Evolutionary conservation across 2,797 vertebrate species (phyloP).

Genomic region (Caiman crocodilus): DNA sequence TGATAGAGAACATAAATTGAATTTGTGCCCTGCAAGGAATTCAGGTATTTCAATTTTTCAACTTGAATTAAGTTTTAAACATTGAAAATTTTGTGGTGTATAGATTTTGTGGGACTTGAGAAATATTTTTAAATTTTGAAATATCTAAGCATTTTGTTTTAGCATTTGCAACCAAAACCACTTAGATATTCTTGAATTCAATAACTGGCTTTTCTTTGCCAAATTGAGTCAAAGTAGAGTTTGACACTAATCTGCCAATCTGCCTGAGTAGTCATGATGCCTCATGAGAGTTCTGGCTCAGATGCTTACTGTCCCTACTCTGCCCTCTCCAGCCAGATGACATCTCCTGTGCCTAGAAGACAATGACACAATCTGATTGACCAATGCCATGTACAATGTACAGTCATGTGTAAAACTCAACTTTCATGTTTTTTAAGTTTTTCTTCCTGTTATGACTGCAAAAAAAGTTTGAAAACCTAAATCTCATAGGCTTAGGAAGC

Average conservation of each 20-base stretch:
- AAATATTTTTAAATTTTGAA: not conserved
- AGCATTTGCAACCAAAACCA: not conserved
- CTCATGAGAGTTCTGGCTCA: not conserved
- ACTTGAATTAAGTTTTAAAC: not conserved
- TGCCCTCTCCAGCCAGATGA: not conserved
- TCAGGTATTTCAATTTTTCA: not conserved
- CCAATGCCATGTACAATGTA: fast-evolving
- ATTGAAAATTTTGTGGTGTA: not conserved
- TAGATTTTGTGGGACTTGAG: not conserved
- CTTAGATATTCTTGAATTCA: not conserved
- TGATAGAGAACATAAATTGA: not conserved
- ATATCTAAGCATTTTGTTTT: not conserved
- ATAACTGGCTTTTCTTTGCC: not conserved
- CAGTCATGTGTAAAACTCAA: not conserved
- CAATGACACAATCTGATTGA: not conserved
- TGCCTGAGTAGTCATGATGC: not conserved
- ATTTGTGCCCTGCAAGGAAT: not conserved
- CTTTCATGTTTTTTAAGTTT: not conserved
- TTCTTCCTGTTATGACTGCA: not conserved
- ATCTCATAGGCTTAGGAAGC: not conserved
- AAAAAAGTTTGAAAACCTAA: not conserved
- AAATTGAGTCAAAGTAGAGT: not conserved
- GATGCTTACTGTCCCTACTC: not conserved
- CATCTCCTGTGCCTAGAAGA: not conserved
- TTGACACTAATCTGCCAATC: not conserved